Percentiles rank a stretch among this genome's conserved stretches.
phyloP scores from a whole-genome alignment of 2,113 vertebrate species.

The Phasianus colchicus region DNA sequence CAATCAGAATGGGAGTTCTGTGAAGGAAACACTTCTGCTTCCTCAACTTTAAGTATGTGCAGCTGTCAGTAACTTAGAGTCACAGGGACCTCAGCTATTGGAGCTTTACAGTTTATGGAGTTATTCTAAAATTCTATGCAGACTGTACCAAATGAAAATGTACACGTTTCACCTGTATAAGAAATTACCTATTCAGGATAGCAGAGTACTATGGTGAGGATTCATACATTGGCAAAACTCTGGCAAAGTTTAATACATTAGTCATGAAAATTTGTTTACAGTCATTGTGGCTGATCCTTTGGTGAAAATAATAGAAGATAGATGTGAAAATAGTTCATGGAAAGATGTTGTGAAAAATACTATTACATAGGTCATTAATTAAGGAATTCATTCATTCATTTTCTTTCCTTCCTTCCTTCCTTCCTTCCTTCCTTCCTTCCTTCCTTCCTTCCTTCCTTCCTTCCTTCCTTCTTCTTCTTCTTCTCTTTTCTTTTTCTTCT shows the following conservation, averaged over 20 bases:
- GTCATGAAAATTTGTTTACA: background rate
- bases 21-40: background rate
- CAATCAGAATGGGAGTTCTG: background rate
- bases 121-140: background rate
- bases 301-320: constrained; percentile 10
- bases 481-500: too few species aligned
- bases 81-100: background rate
- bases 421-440: too few species aligned
- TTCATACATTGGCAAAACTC: background rate
- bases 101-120: background rate
- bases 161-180: background rate
- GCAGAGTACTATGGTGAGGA: background rate
- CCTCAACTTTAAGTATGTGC: background rate
- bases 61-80: background rate
- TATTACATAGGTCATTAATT: constrained; percentile 28
- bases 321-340: background rate
- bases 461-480: too few species aligned
- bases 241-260: background rate
- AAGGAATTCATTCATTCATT: background rate
- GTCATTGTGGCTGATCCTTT: background rate
- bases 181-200: background rate
- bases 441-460: too few species aligned
- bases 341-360: constrained; percentile 5
- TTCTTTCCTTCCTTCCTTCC: too few species aligned
- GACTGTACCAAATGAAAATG: background rate